Percentiles rank a stretch among this genome's conserved stretches.
Conservation (phyloP, 1,140 invertebrate species). For the Magallana ariakensis region DNA sequence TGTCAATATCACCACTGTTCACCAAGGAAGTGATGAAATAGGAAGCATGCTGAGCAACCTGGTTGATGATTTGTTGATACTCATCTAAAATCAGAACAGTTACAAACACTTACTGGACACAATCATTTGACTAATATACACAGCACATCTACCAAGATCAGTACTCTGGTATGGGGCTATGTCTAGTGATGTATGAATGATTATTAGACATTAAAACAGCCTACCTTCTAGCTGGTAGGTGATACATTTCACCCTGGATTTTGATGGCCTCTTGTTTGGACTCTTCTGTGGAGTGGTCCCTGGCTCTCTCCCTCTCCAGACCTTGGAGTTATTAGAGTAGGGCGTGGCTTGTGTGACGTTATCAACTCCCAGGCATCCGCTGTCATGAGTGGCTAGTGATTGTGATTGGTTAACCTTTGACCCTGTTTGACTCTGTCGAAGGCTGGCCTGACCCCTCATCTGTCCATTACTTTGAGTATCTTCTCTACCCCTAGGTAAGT, state of each 20-base stretch:
- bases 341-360: too few relatives aligned
- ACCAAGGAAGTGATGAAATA: slow-evolving; percentile 32
- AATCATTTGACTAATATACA: too few relatives aligned
- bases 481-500: not conserved
- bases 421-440: not conserved
- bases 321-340: not conserved
- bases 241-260: slow-evolving; percentile 2
- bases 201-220: not conserved
- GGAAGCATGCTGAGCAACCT: slow-evolving; percentile 23
- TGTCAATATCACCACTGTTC: slow-evolving; percentile 13
- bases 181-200: too few relatives aligned
- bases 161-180: too few relatives aligned
- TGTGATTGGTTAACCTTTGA: not conserved
- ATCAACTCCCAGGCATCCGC: too few relatives aligned
- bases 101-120: not conserved
- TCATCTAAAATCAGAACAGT: slow-evolving; percentile 28
- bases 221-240: slow-evolving; percentile 10
- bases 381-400: too few relatives aligned
- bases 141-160: too few relatives aligned
- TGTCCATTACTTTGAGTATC: not conserved
- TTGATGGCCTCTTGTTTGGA: not conserved
- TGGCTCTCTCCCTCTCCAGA: not conserved
- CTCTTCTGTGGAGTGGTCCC: not conserved
- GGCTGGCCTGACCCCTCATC: not conserved
- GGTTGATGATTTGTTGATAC: slow-evolving; percentile 33